Conservation (phyloP, 1,140 invertebrate genomes). For the Sipha flava region DNA sequence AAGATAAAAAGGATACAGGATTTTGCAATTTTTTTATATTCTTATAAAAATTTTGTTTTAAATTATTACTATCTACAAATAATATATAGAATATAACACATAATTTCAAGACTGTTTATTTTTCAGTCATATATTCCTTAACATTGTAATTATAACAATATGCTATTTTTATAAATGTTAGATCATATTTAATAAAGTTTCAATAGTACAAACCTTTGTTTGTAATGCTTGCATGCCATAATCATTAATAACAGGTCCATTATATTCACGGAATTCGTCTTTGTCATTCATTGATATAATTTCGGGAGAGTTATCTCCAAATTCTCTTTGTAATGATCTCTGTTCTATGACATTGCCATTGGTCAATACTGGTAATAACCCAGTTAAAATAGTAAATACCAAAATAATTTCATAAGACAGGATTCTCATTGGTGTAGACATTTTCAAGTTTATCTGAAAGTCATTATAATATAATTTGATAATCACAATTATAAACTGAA, state of each 20-base stretch:
- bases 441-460: not conserved
- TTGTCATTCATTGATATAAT: constrained; percentile 1
- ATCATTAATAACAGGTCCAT: not conserved
- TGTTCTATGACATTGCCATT: not conserved
- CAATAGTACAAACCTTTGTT: not conserved
- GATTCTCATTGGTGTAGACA: not conserved
- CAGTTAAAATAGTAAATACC: not conserved
- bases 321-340: not conserved
- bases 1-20: too few relatives aligned
- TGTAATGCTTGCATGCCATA: not conserved
- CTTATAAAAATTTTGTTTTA: too few relatives aligned
- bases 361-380: not conserved
- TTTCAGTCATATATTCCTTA: too few relatives aligned
- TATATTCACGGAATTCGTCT: not conserved
- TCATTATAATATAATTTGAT: not conserved
- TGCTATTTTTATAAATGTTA: too few relatives aligned
- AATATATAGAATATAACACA: too few relatives aligned
- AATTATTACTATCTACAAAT: too few relatives aligned
- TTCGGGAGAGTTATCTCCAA: not conserved
- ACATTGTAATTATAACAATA: too few relatives aligned
- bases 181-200: not conserved
- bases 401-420: not conserved
- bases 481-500: too few relatives aligned
- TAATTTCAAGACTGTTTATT: too few relatives aligned
- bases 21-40: not conserved